A percentile compares a stretch with the other conserved stretches of the same genome.
These are phyloP conservation scores for Ascidia mentula DNA, from an alignment of 23 tunicate genomes.

Conservation along the genomic window DNA sequence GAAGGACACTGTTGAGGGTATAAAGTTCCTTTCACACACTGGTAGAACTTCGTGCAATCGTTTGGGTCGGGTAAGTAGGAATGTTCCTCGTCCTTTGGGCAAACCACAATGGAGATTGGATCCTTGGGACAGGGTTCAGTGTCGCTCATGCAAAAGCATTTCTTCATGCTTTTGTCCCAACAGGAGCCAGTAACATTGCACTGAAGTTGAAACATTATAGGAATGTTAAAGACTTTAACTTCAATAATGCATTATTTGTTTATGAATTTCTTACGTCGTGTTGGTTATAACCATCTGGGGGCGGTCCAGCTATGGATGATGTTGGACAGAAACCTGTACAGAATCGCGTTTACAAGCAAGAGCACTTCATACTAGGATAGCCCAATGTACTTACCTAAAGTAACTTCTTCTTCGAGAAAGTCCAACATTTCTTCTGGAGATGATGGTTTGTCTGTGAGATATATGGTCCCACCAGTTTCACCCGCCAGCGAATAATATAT, in stretches of 20 bases:
- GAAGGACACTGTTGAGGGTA: conserved; percentile 19
- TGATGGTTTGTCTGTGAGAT: conserved; percentile 62
- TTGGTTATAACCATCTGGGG: conserved; percentile 49
- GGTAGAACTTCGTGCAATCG: conserved; percentile 31
- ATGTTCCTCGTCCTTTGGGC: conserved; percentile 6
- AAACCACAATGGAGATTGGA: conserved; percentile 18
- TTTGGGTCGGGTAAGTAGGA: conserved; percentile 11
- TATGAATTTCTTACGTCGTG: conserved; percentile 39
- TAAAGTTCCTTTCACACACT: conserved; percentile 26
- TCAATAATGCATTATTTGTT: too few relatives aligned
- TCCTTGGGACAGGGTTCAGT: conserved; percentile 26
- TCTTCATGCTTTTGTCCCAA: conserved; percentile 47
- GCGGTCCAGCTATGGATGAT: conserved; percentile 56
- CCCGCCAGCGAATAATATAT: conserved; percentile 51
- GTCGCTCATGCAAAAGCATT: conserved; percentile 35
- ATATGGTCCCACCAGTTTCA: conserved; percentile 57
- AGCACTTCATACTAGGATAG: too few relatives aligned
- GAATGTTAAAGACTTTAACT: too few relatives aligned
- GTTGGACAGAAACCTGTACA: conserved; percentile 81
- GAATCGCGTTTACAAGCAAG: neutral
- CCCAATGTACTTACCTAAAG: conserved; percentile 62
- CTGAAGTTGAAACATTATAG: too few relatives aligned
- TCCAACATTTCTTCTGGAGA: conserved; percentile 50
- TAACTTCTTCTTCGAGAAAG: conserved; percentile 68
- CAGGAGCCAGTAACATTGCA: conserved; percentile 38